phyloP scores from a whole-genome alignment of 2,113 vertebrate species.

The rat (Rattus norvegicus) region DNA sequence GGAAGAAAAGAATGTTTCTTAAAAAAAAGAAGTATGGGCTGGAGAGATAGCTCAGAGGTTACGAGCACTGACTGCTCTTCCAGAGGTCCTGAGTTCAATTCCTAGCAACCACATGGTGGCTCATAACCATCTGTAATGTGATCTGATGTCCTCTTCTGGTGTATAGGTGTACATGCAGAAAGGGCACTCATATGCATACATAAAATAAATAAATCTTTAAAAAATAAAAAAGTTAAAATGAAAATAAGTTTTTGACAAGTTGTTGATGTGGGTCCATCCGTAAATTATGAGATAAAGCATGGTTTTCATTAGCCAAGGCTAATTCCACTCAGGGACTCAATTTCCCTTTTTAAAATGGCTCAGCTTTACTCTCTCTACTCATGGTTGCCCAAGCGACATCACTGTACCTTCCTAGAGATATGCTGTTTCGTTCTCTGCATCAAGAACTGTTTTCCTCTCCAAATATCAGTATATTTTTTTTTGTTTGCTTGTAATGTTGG shows the following conservation, averaged over 20 bases:
- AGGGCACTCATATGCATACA: too few relatives aligned
- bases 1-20: neutral
- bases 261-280: neutral
- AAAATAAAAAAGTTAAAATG: neutral
- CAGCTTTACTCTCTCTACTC: slow-evolving; percentile 22
- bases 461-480: neutral
- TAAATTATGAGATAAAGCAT: neutral
- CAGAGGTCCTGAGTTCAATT: too few relatives aligned
- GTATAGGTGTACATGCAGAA: too few relatives aligned
- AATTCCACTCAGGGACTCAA: slow-evolving; percentile 28
- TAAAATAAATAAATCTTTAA: too few relatives aligned
- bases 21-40: neutral
- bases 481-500: slow-evolving; percentile 52
- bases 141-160: too few relatives aligned
- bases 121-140: too few relatives aligned
- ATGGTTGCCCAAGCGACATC: neutral
- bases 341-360: neutral
- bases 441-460: neutral
- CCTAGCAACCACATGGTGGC: too few relatives aligned
- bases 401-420: neutral
- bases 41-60: too few relatives aligned
- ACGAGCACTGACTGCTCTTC: too few relatives aligned
- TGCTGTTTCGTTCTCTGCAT: neutral
- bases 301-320: slow-evolving; percentile 24
- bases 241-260: neutral